A percentile compares a stretch with the other conserved stretches of the same genome.
phyloP scores from a whole-genome alignment of 2,797 vertebrate genomes.

The Rachycentron canadum region DNA sequence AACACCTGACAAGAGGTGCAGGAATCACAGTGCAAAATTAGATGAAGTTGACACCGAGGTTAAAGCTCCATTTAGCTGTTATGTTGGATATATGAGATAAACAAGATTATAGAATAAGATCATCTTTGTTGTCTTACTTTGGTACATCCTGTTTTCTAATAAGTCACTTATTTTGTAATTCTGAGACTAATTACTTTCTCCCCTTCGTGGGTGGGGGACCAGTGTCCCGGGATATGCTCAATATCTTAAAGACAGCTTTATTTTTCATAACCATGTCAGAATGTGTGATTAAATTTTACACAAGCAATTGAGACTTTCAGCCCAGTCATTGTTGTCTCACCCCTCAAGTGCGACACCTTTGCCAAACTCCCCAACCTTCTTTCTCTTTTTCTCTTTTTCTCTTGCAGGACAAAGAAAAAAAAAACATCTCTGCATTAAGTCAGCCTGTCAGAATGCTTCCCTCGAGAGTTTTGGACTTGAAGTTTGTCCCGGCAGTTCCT shows the following conservation, averaged over 20 bases:
- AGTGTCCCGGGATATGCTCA: not conserved
- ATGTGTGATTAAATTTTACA: conserved; percentile 42
- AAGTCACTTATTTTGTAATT: conserved; percentile 4
- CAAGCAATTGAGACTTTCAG: conserved; percentile 24
- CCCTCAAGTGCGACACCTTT: conserved; percentile 32
- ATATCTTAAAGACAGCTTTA: conserved; percentile 15
- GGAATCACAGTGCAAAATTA: conserved; percentile 30
- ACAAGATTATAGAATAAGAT: conserved; percentile 5
- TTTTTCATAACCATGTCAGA: conserved; percentile 15
- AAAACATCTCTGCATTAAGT: conserved; percentile 85
- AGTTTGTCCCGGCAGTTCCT: conserved; percentile 88
- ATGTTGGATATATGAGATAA: conserved; percentile 8
- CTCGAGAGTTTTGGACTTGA: conserved; percentile 86
- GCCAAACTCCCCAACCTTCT: conserved; percentile 8
- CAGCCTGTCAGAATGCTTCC: conserved; percentile 90
- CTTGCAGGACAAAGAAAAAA: conserved; percentile 49
- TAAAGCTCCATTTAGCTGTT: conserved; percentile 14
- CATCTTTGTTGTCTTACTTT: conserved; percentile 15
- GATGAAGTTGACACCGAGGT: conserved; percentile 25
- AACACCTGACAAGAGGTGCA: conserved; percentile 53
- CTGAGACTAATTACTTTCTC: not conserved
- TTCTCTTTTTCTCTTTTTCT: conserved; percentile 24
- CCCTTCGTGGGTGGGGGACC: not conserved
- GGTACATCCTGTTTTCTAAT: not conserved
- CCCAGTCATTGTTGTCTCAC: conserved; percentile 46